Evolutionary conservation across 1,140 invertebrate genomes (phyloP), one percentile per base, ranked within the genome.

Genomic region (Drosophila chauvacae): DNA sequence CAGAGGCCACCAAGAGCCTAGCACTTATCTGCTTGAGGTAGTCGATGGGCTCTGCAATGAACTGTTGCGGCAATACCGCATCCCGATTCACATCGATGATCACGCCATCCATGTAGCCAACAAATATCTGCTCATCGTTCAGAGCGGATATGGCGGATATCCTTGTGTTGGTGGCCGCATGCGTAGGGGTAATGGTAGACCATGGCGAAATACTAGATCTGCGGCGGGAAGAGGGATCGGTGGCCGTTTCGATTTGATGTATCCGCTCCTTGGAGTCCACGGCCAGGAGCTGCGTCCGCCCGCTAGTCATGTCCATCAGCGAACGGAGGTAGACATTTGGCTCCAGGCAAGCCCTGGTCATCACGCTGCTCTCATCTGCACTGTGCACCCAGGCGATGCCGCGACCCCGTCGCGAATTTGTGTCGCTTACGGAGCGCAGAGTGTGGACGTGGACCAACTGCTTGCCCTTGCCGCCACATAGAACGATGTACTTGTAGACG

Each of bases 181-280:
- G 51, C 1, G 76, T 74, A 4, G 90, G 75, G 35, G 47, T 53
- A 13, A 82, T 77, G 2, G 68, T 85, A 2, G 81, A 82, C 86
- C 90, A 91, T 16, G 76, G 37, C 2, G 68, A 47, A 6, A 59
- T 44, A 18, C 60, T 73, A 4, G 72, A 56, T 23, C 50, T 60
- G 0, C 70, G 50, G 1, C 64, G 44, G 2, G 41, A 26, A 13
- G 41, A 20, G 26, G 61, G 33, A 30, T 37, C 50, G 1, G 42
- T 30, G 20, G 53, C 59, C 10, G 72, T 55, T 57, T 80, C 72
- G 9, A 88, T 87, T 53, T 86, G 79, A 55, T 91, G 83, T 28
- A 92, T 81, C 20, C 77, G 72, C 26, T 58, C 59, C 16, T 78
- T 85, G n/a, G 79, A 81, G 58, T 92, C 91, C 10, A 91, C 79